Percentiles rank a stretch among this genome's conserved stretches.
Evolutionary conservation across 1,140 invertebrate species (phyloP).

Genomic region (Drosophila azteca): DNA sequence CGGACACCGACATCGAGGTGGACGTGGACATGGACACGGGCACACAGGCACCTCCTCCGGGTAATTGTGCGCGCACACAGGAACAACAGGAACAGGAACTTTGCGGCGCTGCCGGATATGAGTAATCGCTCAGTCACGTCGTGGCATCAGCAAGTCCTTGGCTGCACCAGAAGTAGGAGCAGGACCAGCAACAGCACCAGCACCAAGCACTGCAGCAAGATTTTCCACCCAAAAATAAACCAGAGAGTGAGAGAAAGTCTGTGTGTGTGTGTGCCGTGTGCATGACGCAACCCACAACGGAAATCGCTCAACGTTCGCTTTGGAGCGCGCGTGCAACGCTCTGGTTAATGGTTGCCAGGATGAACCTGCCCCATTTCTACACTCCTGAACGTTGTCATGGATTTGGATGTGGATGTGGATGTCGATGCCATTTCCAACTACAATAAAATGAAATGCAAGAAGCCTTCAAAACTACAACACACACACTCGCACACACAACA

Average conservation of each 20-base stretch:
- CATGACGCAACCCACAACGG: slow-evolving; percentile 74
- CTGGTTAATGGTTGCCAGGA: slow-evolving; percentile 42
- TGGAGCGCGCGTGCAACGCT: slow-evolving; percentile 52
- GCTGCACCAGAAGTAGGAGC: slow-evolving; percentile 36
- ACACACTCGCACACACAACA: slow-evolving; percentile 2
- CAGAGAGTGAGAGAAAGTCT: background rate
- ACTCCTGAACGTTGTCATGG: too few species aligned
- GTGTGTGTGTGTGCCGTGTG: slow-evolving; percentile 25
- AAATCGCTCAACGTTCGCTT: slow-evolving; percentile 66
- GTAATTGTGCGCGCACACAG: slow-evolving; percentile 70
- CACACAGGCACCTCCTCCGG: slow-evolving; percentile 32
- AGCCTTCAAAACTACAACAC: slow-evolving; percentile 23
- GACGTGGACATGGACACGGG: slow-evolving; percentile 1
- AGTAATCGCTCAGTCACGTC: slow-evolving; percentile 78
- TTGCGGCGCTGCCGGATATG: slow-evolving; percentile 70
- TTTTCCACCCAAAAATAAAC: slow-evolving; percentile 27
- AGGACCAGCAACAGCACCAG: slow-evolving; percentile 8
- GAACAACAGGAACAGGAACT: slow-evolving; percentile 49
- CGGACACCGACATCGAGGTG: slow-evolving; percentile 25
- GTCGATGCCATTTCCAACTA: slow-evolving; percentile 52
- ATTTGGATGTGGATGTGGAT: too few species aligned
- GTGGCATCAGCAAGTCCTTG: slow-evolving; percentile 39
- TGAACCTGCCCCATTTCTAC: too few species aligned
- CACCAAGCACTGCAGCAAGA: slow-evolving; percentile 53
- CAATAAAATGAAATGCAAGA: slow-evolving; percentile 59